Evolutionary conservation across 92 coral and sea anemone genomes (phyloP).

Genomic region (Micromussa lordhowensis): DNA sequence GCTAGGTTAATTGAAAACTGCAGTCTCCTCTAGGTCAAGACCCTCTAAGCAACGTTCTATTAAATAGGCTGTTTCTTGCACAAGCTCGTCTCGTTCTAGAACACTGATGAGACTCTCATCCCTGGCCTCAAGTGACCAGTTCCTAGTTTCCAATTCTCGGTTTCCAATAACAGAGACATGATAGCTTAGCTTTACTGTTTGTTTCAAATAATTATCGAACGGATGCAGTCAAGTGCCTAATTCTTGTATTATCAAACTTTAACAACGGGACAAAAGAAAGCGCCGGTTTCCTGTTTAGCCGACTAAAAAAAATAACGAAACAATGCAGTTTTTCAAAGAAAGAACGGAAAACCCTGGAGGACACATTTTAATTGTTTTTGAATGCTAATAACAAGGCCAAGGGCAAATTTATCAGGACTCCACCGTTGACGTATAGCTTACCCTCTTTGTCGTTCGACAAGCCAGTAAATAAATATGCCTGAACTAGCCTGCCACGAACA

Average conservation of each 20-base stretch:
- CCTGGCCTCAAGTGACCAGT: not conserved
- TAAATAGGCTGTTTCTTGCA: not conserved
- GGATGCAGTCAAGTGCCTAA: constrained; percentile 15
- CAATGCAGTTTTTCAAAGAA: not conserved
- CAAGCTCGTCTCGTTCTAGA: not conserved
- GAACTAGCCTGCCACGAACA: not conserved
- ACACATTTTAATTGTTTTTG: constrained; percentile 12
- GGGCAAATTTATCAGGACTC: constrained; percentile 6
- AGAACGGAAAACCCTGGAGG: constrained; percentile 34
- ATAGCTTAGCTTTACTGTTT: constrained; percentile 7
- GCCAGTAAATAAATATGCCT: not conserved
- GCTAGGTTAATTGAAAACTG: not conserved
- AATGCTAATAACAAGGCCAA: constrained; percentile 41
- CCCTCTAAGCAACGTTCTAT: not conserved
- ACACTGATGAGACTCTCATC: not conserved
- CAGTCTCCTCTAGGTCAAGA: constrained; percentile 2
- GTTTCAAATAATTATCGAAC: constrained; percentile 2
- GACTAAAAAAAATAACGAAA: not conserved
- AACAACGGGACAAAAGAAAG: constrained; percentile 23
- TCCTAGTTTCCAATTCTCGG: not conserved
- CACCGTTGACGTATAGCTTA: not conserved
- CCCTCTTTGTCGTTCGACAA: not conserved
- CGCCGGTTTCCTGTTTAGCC: constrained; percentile 48
- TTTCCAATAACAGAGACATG: not conserved
- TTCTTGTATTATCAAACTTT: constrained; percentile 3